These are phyloP conservation scores for Apis mellifera DNA, from an alignment of 1,140 invertebrate genomes.

Conservation along the genomic window DNA sequence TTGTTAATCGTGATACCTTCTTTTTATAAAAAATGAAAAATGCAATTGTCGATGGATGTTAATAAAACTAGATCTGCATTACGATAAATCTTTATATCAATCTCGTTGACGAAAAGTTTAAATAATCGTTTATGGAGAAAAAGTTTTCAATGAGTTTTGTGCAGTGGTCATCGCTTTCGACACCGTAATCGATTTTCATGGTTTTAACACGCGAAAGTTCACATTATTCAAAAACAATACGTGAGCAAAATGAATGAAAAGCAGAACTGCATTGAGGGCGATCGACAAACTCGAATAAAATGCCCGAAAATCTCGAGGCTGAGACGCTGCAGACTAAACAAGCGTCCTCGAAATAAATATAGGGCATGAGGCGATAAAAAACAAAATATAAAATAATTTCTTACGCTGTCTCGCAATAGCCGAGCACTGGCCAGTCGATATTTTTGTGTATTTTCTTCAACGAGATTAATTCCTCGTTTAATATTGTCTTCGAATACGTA, in stretches of 20 bases:
- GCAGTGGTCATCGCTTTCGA: neutral
- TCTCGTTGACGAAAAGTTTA: too few relatives aligned
- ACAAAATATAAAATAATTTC: constrained; percentile 50
- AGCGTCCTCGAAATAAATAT: constrained; percentile 54
- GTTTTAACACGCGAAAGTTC: neutral
- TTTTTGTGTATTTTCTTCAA: neutral
- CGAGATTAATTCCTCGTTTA: neutral
- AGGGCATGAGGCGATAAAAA: constrained; percentile 34
- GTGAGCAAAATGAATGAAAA: neutral
- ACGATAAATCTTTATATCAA: too few relatives aligned
- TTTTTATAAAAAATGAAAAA: too few relatives aligned
- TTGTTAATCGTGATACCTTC: too few relatives aligned
- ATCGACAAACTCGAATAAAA: constrained; percentile 31
- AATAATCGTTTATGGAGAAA: too few relatives aligned
- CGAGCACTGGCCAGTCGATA: neutral
- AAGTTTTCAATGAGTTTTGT: too few relatives aligned
- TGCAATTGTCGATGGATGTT: too few relatives aligned
- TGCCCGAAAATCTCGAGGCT: constrained; percentile 28
- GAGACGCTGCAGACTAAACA: constrained; percentile 56
- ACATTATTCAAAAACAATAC: neutral
- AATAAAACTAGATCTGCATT: too few relatives aligned
- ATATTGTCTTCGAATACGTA: too few relatives aligned
- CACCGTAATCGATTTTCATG: neutral
- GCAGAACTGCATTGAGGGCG: neutral
- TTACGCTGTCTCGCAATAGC: neutral